Evolutionary conservation across 2,797 vertebrate genomes (phyloP), one percentile per base, ranked within the genome.

Genomic region (Lithobates sylvaticus): DNA sequence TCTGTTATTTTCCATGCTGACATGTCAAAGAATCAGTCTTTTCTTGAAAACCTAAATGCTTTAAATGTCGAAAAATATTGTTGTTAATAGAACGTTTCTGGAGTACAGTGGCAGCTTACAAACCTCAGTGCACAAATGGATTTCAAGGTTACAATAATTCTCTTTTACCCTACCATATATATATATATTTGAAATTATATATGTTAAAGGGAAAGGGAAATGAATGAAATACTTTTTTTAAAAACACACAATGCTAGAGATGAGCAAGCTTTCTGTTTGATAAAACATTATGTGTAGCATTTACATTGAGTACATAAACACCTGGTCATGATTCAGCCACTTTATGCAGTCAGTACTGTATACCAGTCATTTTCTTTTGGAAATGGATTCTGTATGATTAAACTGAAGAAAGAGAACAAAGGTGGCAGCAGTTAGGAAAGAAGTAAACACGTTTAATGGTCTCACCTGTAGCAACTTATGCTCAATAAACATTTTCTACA

Each of bases 61-160:
- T 76, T 76, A 76, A 68, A 85, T 68, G 27, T 7, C 58, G 13
- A 80, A 47, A 10, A 42, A 23, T 61, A 23, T 86, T 75, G 29
- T 86, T 81, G 78, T 75, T 86, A 86, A 76, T 76, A 70, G 61
- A 76, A 76, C 47, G 42, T 64, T 70, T 81, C 26, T 23, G 6
- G 32, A 39, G 65, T 58, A 54, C 65, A 23, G 64, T 44, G 42
- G 64, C 61, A 69, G 13, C 42, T 81, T 42, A 81, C 15, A 70
- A 58, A 32, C 61, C 67, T n/a, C 18, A 29, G 7, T 10, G 44
- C 39, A 65, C 61, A 83, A 68, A 76, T 54, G 44, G 27, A 76
- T 76, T 76, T 54, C 26, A 26, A 61, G 71, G 36, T 54, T 75
- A 54, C 16, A 47, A 50, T 74, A 70, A 84, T 65, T 27, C 34